phyloP scores from a whole-genome alignment of 2,797 vertebrate genomes.

The Eutrigla gurnardus region DNA sequence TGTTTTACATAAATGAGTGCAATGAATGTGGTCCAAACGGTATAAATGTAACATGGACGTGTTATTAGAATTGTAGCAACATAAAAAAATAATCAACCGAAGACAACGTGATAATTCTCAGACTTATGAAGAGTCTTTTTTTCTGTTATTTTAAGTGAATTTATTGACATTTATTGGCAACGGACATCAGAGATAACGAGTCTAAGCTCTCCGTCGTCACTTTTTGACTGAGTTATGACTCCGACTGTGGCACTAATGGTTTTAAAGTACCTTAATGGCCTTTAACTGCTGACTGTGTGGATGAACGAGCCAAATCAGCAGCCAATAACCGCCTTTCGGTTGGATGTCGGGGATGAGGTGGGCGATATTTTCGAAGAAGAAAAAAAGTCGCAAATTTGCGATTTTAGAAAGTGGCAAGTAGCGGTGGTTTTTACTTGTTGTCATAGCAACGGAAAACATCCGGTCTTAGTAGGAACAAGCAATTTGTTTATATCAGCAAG shows the following conservation, averaged over 20 bases:
- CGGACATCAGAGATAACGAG: neutral
- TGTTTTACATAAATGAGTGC: no score
- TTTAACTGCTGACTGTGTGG: conserved; percentile 19
- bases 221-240: conserved; percentile 2
- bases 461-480: no score
- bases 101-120: neutral
- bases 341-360: neutral
- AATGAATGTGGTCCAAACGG: no score
- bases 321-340: conserved; percentile 21
- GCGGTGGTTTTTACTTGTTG: no score
- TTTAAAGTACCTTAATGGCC: conserved; percentile 11
- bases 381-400: no score
- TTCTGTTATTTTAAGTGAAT: neutral
- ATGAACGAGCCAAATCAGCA: conserved; percentile 15
- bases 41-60: no score
- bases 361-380: no score
- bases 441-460: no score
- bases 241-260: neutral
- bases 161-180: neutral
- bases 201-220: neutral
- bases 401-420: no score
- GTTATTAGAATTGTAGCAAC: no score
- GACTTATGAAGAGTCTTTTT: neutral
- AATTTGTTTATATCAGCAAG: no score
- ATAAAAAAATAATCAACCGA: neutral